Conservation (phyloP, 2,888 invertebrate genomes). For the Lacanobia oleracea region DNA sequence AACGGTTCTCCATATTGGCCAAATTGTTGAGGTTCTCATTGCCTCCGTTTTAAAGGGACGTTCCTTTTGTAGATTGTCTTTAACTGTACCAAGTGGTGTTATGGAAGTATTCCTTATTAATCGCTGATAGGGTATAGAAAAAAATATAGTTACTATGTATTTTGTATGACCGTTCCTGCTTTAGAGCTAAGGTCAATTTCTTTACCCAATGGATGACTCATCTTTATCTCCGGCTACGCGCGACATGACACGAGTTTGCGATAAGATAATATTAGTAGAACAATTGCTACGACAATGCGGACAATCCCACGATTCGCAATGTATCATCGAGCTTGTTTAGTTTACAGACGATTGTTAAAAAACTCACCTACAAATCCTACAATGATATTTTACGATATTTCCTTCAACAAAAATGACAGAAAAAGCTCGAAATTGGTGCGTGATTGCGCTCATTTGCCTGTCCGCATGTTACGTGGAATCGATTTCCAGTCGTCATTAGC, state of each 20-base stretch:
- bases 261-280: too few relatives aligned
- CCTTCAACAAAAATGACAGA: not conserved
- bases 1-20: constrained; percentile 5
- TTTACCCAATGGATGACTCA: not conserved
- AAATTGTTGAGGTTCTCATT: constrained; percentile 15
- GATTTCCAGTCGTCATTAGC: constrained; percentile 39
- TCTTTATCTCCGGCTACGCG: not conserved
- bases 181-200: not conserved
- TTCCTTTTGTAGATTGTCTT: not conserved
- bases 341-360: too few relatives aligned
- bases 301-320: too few relatives aligned
- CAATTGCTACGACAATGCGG: too few relatives aligned
- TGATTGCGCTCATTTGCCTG: constrained; percentile 25
- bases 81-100: not conserved
- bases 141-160: not conserved
- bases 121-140: not conserved
- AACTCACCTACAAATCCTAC: too few relatives aligned
- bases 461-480: constrained; percentile 37
- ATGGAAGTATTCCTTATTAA: not conserved
- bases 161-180: too few relatives aligned
- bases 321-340: too few relatives aligned
- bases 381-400: not conserved
- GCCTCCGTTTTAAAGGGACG: not conserved
- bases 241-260: too few relatives aligned
- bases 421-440: constrained; percentile 19